Evolutionary conservation across 2,113 vertebrate genomes (phyloP).

Genomic region (Urocynchramus pylzowi): DNA sequence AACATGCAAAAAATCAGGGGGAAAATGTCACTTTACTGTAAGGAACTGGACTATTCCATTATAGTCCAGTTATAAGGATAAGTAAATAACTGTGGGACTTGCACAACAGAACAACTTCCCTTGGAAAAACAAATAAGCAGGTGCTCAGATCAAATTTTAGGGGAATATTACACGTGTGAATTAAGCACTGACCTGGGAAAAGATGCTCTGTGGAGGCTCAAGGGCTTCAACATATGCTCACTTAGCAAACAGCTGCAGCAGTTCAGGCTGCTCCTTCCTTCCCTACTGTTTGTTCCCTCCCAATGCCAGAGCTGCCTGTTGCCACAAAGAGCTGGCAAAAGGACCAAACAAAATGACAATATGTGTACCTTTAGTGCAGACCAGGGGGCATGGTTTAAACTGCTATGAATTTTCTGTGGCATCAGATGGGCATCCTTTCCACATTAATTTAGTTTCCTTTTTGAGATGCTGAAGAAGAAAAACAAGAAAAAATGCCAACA

Average conservation of each 20-base stretch:
- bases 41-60: not conserved
- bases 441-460: not conserved
- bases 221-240: not conserved
- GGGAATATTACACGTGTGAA: not conserved
- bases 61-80: not conserved
- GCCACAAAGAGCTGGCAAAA: not conserved
- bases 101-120: not conserved
- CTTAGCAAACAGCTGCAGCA: slow-evolving; percentile 1
- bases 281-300: not conserved
- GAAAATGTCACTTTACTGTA: not conserved
- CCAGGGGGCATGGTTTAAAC: not conserved
- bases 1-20: not conserved
- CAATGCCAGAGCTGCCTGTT: not conserved
- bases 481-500: not conserved
- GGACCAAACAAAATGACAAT: fast-evolving
- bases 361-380: not conserved
- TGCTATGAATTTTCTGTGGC: fast-evolving
- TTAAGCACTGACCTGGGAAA: not conserved
- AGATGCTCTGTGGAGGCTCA: not conserved
- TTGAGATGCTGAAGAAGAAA: not conserved
- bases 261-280: not conserved
- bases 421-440: not conserved
- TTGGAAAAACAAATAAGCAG: not conserved
- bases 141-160: not conserved
- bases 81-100: not conserved